phyloP scores from a whole-genome alignment of 2,888 invertebrate species.

The Drosophila peninsularis region DNA sequence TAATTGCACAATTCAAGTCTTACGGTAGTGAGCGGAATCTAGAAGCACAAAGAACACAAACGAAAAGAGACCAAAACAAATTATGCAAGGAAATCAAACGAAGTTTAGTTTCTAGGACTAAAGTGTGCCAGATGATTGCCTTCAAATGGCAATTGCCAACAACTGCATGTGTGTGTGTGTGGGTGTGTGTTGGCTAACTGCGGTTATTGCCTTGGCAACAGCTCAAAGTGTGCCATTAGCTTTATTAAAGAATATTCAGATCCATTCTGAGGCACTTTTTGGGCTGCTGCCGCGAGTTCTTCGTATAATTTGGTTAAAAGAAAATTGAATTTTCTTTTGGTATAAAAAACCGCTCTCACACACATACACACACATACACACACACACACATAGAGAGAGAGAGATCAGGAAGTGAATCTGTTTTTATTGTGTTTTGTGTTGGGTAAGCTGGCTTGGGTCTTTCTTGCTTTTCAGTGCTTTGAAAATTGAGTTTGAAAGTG shows the following conservation, averaged over 20 bases:
- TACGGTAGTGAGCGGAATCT: constrained; percentile 84
- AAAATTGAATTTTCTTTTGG: constrained; percentile 51
- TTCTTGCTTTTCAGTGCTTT: constrained; percentile 38
- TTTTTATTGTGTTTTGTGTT: constrained; percentile 3
- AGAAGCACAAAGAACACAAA: constrained; percentile 82
- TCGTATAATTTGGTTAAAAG: constrained; percentile 67
- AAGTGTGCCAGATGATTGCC: constrained; percentile 30
- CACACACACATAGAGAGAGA: background rate
- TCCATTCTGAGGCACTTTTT: constrained; percentile 26
- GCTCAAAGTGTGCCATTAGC: constrained; percentile 18
- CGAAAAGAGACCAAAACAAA: constrained; percentile 73
- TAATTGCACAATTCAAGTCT: constrained; percentile 82
- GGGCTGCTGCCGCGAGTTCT: constrained; percentile 20
- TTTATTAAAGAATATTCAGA: constrained; percentile 22
- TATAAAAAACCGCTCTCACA: constrained; percentile 11
- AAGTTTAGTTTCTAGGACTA: constrained; percentile 31
- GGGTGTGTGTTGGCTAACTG: constrained; percentile 13
- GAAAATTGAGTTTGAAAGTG: constrained; percentile 43
- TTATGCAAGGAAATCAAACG: constrained; percentile 69
- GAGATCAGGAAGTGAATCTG: constrained; percentile 4
- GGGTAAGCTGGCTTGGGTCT: background rate
- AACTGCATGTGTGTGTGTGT: background rate
- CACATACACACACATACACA: background rate
- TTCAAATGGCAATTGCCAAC: constrained; percentile 52
- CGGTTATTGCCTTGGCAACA: constrained; percentile 29